Evolutionary conservation across 37 sponge, comb jelly and placozoan species (phyloP).

Genomic region (Spongia lamella): DNA sequence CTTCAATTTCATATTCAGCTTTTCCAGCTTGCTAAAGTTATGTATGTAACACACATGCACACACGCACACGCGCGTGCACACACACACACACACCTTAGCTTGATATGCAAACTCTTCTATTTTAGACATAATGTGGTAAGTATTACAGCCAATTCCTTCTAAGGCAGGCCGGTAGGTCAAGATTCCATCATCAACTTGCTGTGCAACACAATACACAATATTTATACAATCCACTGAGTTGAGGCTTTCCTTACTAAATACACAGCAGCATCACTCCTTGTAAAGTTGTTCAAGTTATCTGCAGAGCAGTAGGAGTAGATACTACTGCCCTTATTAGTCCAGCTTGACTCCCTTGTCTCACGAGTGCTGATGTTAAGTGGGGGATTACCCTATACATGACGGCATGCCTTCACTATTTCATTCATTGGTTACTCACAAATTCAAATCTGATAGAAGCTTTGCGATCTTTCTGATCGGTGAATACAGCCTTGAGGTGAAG

Average conservation of each 20-base stretch:
- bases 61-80: conserved; percentile 6
- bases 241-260: conserved; percentile 5
- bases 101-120: neutral
- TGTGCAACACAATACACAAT: neutral
- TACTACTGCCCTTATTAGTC: neutral
- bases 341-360: conserved; percentile 21
- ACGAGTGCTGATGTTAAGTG: conserved; percentile 6
- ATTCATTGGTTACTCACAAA: conserved; percentile 27
- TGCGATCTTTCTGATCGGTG: conserved; percentile 40
- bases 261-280: conserved; percentile 47
- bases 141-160: conserved; percentile 8
- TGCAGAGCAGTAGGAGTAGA: conserved; percentile 33
- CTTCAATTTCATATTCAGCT: conserved; percentile 29
- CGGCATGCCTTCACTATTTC: neutral
- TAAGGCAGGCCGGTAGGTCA: conserved; percentile 39
- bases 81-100: neutral
- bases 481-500: conserved; percentile 56
- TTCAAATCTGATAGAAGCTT: conserved; percentile 51
- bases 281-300: conserved; percentile 24
- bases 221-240: too few species aligned
- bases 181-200: conserved; percentile 33
- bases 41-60: neutral
- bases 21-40: conserved; percentile 23
- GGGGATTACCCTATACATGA: conserved; percentile 14
- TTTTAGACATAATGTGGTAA: conserved; percentile 16